These are phyloP conservation scores for Pherbina coryleti DNA, from an alignment of 2,888 invertebrate genomes.

Conservation along the genomic window DNA sequence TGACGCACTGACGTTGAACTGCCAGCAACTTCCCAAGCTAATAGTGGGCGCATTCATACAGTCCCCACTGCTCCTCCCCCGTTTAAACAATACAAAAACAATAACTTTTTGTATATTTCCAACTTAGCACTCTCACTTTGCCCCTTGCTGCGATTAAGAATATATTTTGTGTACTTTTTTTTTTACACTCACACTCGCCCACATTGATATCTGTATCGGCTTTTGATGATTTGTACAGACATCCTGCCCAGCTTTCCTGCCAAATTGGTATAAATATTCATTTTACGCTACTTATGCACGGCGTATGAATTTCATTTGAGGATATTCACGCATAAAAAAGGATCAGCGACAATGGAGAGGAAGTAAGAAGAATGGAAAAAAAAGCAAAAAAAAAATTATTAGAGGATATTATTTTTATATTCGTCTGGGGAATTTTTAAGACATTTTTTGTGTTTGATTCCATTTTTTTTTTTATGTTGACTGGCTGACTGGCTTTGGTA, in stretches of 20 bases:
- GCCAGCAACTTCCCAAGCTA: neutral
- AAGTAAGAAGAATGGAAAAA: conserved; percentile 33
- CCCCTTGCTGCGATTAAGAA: neutral
- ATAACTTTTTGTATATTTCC: conserved; percentile 18
- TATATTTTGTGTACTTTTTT: neutral
- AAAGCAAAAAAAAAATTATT: conserved; percentile 45
- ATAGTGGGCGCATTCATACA: neutral
- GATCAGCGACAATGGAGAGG: conserved; percentile 29
- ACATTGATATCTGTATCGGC: conserved; percentile 16
- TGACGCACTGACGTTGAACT: neutral
- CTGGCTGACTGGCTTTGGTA: neutral
- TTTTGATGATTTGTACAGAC: conserved; percentile 22
- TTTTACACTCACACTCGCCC: neutral
- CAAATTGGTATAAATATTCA: conserved; percentile 49
- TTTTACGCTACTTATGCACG: conserved; percentile 58
- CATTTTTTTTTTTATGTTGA: neutral
- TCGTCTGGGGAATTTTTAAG: conserved; percentile 44
- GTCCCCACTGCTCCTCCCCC: neutral
- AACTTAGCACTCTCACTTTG: neutral
- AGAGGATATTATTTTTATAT: conserved; percentile 46
- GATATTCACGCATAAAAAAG: conserved; percentile 39
- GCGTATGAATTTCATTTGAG: conserved; percentile 53
- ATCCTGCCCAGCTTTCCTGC: neutral
- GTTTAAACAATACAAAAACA: conserved; percentile 14
- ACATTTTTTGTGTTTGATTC: neutral